Conservation (phyloP, 1,140 invertebrate species). For the Drosophila bocki region DNA sequence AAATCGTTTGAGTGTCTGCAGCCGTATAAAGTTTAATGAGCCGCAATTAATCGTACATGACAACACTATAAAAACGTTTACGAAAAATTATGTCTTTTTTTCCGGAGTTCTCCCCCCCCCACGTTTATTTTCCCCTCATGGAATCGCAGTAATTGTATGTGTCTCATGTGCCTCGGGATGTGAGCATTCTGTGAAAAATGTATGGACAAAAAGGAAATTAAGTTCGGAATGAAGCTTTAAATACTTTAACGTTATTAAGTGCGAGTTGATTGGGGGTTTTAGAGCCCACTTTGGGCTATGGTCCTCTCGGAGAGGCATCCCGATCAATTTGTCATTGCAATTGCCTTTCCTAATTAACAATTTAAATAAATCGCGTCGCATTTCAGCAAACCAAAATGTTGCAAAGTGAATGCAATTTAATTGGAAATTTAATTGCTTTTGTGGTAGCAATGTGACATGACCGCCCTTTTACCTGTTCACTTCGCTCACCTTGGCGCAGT, state of each 20-base stretch:
- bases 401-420: constrained; percentile 81
- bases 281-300: neutral
- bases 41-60: constrained; percentile 81
- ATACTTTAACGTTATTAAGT: neutral
- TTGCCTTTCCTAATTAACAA: constrained; percentile 84
- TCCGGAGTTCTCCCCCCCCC: neutral
- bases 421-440: constrained; percentile 85
- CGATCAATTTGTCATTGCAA: constrained; percentile 66
- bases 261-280: neutral
- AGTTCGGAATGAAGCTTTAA: constrained; percentile 23
- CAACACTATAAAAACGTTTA: constrained; percentile 82
- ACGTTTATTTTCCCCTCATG: neutral
- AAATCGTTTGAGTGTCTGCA: constrained; percentile 71
- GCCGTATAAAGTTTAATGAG: constrained; percentile 78
- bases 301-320: constrained; percentile 12
- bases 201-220: neutral
- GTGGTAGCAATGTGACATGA: constrained; percentile 66
- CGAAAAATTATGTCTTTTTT: constrained; percentile 72
- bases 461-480: constrained; percentile 44
- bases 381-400: constrained; percentile 72
- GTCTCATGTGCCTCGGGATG: constrained; percentile 29
- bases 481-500: constrained; percentile 4
- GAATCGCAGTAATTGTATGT: constrained; percentile 52
- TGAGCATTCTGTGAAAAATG: constrained; percentile 11
- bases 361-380: constrained; percentile 79